Evolutionary conservation across 1,140 invertebrate species (phyloP), one percentile per base, ranked within the genome.

Genomic region (Asobara japonica): DNA sequence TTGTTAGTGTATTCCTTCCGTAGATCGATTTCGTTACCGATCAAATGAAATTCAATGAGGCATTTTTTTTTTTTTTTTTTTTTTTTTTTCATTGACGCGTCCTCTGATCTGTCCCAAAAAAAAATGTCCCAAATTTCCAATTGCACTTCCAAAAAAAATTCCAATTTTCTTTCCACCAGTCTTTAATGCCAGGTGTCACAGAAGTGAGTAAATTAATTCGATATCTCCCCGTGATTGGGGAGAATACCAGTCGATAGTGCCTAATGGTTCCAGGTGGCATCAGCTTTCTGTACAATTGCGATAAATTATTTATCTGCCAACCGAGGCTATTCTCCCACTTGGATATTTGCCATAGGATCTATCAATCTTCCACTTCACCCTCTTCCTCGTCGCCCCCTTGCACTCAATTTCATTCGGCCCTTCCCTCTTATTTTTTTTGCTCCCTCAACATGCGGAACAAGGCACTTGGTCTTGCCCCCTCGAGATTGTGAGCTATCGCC

Each of bases 401-500:
- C 20, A 56, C 51, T 56, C 51, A 22, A 56, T 56, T 56, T 22
- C 51, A 56, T 56, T 6, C 13, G 6, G 25, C n/a, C n/a, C n/a
- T 56, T 56, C 6, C 18, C 51, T 56, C 25, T 25, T 56, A n/a
- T 56, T 56, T 56, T 56, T 56, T n/a, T n/a, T n/a, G n/a, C n/a
- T n/a, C n/a, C n/a, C n/a, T 56, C 51, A 45, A 56, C 22, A 56
- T 25, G 22, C 18, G 51, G 22, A 56, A 56, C 51, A 56, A 22
- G 51, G 51, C 51, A 56, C 51, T 56, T 13, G 51, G 51, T 56
- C 51, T 56, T 56, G 20, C 51, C 51, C 20, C 51, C 51, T 56
- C 51, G 51, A 56, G 51, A 56, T 56, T 27, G 20, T 22, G 51
- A 56, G 51, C 51, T 56, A 56, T 56, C 51, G 51, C 51, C 51